phyloP scores from a whole-genome alignment of 2,113 vertebrate species.

The Phylloscopus trochiloides region DNA sequence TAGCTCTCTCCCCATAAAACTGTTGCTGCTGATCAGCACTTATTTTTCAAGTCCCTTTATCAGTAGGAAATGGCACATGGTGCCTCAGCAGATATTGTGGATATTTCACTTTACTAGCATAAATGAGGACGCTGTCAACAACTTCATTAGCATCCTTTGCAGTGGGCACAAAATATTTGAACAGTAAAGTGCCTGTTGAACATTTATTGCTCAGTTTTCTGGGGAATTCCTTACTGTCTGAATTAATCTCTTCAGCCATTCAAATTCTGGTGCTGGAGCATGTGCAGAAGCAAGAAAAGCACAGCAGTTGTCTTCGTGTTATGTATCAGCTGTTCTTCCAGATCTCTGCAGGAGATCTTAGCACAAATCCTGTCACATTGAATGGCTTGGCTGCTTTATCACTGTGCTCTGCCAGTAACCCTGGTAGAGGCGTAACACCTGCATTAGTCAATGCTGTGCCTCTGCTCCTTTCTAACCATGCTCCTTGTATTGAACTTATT shows the following conservation, averaged over 20 bases:
- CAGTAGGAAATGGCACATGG: neutral
- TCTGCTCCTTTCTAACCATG: neutral
- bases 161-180: neutral
- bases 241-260: conserved; percentile 5
- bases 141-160: neutral
- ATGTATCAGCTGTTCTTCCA: neutral
- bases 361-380: neutral
- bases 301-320: neutral
- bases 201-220: neutral
- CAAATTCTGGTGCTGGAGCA: neutral
- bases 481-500: neutral
- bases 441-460: neutral
- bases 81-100: neutral
- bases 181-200: neutral
- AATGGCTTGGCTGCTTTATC: neutral
- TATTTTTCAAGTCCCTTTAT: neutral
- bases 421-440: neutral
- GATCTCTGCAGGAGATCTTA: neutral
- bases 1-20: neutral
- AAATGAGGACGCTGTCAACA: neutral
- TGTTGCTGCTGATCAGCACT: neutral
- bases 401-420: neutral
- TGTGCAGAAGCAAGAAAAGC: conserved; percentile 9
- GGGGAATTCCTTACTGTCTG: neutral
- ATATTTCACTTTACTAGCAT: neutral